Conservation (phyloP, 2,797 vertebrate species). For the Ataeniobius toweri region DNA sequence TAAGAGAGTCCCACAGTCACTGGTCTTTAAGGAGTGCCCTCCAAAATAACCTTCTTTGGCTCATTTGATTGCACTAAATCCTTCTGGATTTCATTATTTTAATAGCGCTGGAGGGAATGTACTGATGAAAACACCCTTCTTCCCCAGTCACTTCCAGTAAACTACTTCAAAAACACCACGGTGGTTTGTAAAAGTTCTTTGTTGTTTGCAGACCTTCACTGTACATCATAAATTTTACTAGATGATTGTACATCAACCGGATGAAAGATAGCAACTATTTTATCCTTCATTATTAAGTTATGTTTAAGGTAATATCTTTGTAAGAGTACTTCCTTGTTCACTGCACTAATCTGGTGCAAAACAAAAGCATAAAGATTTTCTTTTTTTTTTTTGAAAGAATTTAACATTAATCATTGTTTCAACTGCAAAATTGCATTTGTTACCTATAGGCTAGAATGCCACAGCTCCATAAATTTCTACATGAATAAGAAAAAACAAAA, state of each 20-base stretch:
- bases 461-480: background rate
- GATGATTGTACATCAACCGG: background rate
- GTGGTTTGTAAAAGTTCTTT: background rate
- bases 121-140: slow-evolving; percentile 33
- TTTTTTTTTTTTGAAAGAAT: background rate
- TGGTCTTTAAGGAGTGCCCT: slow-evolving; percentile 44
- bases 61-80: slow-evolving; percentile 52
- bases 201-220: background rate
- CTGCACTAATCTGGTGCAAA: background rate
- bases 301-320: background rate
- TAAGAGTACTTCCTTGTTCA: background rate
- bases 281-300: background rate
- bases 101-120: slow-evolving; percentile 38
- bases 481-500: background rate
- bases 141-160: background rate
- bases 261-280: background rate
- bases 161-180: background rate
- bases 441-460: background rate
- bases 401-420: background rate
- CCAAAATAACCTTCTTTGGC: slow-evolving; percentile 45
- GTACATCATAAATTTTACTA: background rate
- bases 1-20: slow-evolving; percentile 38
- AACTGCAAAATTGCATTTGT: background rate
- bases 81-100: slow-evolving; percentile 51
- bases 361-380: background rate